Conservation (phyloP, 2,888 invertebrate species). For the Dryobota labecula region DNA sequence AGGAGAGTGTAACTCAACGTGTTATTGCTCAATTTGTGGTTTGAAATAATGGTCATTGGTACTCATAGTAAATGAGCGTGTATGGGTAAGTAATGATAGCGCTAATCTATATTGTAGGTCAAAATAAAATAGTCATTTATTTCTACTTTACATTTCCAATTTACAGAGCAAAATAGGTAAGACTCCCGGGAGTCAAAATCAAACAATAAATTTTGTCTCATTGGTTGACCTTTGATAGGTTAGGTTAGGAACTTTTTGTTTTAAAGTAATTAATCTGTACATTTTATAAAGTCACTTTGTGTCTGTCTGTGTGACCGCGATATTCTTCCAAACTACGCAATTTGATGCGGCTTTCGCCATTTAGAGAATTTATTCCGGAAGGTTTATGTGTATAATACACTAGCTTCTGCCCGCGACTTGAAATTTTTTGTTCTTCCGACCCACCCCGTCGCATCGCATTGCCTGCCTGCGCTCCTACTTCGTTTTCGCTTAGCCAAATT, state of each 20-base stretch:
- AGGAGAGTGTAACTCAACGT: neutral
- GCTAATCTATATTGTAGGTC: neutral
- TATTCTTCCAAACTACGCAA: neutral
- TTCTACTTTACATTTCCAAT: neutral
- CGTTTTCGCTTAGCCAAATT: too few relatives aligned
- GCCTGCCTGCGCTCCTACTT: too few relatives aligned
- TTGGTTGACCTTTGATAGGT: neutral
- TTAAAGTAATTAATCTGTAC: too few relatives aligned
- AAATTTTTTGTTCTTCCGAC: too few relatives aligned
- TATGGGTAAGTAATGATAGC: neutral
- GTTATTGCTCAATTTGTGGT: constrained; percentile 34
- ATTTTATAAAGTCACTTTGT: too few relatives aligned
- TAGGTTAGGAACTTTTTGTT: neutral
- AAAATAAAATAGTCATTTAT: neutral
- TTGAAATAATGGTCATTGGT: constrained; percentile 7
- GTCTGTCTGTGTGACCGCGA: too few relatives aligned
- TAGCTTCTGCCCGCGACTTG: too few relatives aligned
- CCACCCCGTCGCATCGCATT: too few relatives aligned
- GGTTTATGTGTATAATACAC: neutral
- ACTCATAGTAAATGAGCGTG: neutral
- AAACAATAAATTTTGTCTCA: neutral
- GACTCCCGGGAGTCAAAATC: neutral
- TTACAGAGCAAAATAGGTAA: neutral
- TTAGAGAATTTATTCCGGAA: neutral
- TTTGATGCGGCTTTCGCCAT: neutral